Evolutionary conservation across 1,140 invertebrate genomes (phyloP), one percentile per base, ranked within the genome.

Genomic region (Drosophila trapezifrons): DNA sequence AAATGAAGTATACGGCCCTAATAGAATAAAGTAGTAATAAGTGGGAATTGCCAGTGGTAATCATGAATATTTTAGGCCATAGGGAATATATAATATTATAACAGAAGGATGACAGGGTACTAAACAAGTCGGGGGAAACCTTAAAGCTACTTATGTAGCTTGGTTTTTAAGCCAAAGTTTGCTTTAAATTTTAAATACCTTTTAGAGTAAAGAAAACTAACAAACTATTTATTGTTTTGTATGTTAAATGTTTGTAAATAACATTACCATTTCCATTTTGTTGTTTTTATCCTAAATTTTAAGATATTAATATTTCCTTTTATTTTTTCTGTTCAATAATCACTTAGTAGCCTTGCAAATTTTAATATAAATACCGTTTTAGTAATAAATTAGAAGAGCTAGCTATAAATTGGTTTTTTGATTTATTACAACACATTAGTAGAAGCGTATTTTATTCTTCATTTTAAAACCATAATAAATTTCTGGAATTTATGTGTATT

Each of bases 61-160:
- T 9, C 13, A 29, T 56, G 18, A 69, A 38, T 64, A 22, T 42
- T 60, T 22, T 22, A 32, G 27, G 13, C 22, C 51, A 20, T 52
- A n/a, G 4, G 18, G 15, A 18, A 38, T 10, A 27, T 58, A 27
- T 25, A 60, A 52, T 35, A 22, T 37, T 37, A 52, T 37, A n/a
- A n/a, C n/a, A n/a, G 32, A 27, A 13, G 8, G 22, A 15, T 22
- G 22, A n/a, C n/a, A n/a, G 8, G 29, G 29, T 22, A 22, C 27
- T 8, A 18, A 13, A 40, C 6, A 10, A n/a, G 13, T 12, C 15
- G 15, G 3, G 5, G 13, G 7, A 37, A 1, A 22, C 22, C 22
- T 22, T 22, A 22, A n/a, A n/a, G n/a, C n/a, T n/a, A n/a, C n/a
- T n/a, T n/a, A n/a, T n/a, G n/a, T n/a, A n/a, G n/a, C n/a, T n/a